phyloP scores from a whole-genome alignment of 2,888 invertebrate genomes.

The Graphium colonna region DNA sequence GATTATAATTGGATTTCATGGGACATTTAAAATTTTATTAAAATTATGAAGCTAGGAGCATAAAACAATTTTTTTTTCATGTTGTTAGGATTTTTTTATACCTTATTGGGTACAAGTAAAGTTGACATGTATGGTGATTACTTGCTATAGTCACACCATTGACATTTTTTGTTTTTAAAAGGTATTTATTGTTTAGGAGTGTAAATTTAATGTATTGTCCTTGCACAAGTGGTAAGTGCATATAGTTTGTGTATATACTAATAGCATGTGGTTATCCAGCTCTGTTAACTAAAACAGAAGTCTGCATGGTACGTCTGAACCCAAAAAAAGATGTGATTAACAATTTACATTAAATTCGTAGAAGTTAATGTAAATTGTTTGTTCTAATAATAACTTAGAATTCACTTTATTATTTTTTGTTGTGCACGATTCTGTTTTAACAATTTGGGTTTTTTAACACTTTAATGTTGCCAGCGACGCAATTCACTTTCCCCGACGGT shows the following conservation, averaged over 20 bases:
- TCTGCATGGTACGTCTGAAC: neutral
- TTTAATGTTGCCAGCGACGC: conserved; percentile 49
- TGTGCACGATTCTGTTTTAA: conserved; percentile 11
- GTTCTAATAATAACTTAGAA: neutral
- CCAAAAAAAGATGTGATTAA: neutral
- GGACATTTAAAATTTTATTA: too few species aligned
- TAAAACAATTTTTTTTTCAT: too few species aligned
- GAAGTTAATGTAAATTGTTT: neutral
- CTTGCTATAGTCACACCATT: too few species aligned
- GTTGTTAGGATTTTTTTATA: too few species aligned
- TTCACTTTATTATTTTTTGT: neutral
- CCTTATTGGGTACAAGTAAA: too few species aligned
- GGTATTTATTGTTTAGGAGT: neutral
- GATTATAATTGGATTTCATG: neutral
- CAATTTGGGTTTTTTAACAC: neutral
- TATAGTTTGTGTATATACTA: conserved; percentile 17
- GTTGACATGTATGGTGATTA: neutral
- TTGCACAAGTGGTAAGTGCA: conserved; percentile 16
- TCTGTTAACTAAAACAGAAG: neutral
- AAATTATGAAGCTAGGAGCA: neutral
- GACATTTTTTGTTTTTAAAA: too few species aligned
- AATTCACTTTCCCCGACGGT: conserved; percentile 31
- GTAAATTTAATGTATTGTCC: neutral
- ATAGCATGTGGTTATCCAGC: conserved; percentile 8
- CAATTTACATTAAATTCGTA: too few species aligned